Base-by-base conservation (phyloP, 2,888 invertebrate genomes). In the Brassicogethes aeneus region DNA sequence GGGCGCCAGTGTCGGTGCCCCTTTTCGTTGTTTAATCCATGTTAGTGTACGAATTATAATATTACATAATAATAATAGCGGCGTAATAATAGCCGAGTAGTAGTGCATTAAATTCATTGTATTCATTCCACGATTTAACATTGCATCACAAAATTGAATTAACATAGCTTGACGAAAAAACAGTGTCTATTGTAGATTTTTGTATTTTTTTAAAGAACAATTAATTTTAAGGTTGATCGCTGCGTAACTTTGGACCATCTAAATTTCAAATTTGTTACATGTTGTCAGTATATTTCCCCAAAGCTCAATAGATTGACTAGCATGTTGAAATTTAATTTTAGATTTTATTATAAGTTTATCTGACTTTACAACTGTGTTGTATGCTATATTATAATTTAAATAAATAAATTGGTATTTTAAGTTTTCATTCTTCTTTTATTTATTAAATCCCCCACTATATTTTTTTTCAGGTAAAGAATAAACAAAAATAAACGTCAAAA, bases 351-450 rank as follows among this genome's bases (percentile, higher is more conserved):
- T 60, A 63, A 55, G 56, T 56, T 58, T 60, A 61, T 54, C 59
- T 56, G 53, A 62, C 46, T 60, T 61, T 61, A 62, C 64, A 65
- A 65, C 65, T 66, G 64, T 67, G 68, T 68, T 68, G 66, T 67
- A 67, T 56, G 66, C 65, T 66, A 66, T 66, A 62, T 62, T 62
- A 65, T 63, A 61, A 61, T 64, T 65, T 64, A 63, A 67, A 65
- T 64, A 62, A 62, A 64, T 64, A 63, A 64, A 65, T 61, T 64
- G 61, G 62, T 63, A 66, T 66, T 66, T 66, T 66, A 64, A 56
- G 52, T 54, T 53, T 49, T 36, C 23, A 8, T 23, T n/a, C n/a
- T n/a, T n/a, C n/a, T n/a, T n/a, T n/a, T n/a, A n/a, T n/a, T n/a
- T n/a, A n/a, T n/a, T n/a, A n/a, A n/a, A n/a, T n/a, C n/a, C n/a